Conservation (phyloP, 2,113 vertebrate genomes). For the Archilochus colubris region DNA sequence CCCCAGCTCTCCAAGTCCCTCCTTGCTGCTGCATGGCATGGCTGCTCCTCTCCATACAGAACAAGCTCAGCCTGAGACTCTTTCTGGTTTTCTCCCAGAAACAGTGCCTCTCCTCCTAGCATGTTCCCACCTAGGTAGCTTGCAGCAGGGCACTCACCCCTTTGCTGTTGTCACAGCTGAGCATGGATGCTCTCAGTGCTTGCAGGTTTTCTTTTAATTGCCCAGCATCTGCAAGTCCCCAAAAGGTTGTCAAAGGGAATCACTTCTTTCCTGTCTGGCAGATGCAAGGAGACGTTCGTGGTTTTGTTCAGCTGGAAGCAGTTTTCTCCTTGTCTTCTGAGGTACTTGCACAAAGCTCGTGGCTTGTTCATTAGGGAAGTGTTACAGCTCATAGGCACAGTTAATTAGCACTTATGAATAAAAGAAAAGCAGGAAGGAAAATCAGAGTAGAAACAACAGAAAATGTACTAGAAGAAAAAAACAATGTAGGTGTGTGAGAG, state of each 20-base stretch:
- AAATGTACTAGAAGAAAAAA: background rate
- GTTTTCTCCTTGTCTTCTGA: background rate
- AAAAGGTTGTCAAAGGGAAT: background rate
- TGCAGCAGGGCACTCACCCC: background rate
- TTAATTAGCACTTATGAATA: conserved; percentile 56
- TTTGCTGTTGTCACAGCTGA: background rate
- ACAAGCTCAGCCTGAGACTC: background rate
- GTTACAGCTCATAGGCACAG: background rate
- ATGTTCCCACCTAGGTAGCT: background rate
- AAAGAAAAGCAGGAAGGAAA: conserved; percentile 3
- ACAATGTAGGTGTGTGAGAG: background rate
- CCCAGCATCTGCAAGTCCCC: background rate
- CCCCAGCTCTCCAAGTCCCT: background rate
- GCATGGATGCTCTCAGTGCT: background rate
- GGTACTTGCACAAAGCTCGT: background rate
- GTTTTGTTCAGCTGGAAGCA: background rate
- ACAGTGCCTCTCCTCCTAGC: background rate
- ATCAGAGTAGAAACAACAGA: background rate
- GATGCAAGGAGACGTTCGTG: background rate
- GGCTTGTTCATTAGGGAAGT: conserved; percentile 11
- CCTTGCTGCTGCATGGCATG: background rate
- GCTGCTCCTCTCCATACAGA: background rate
- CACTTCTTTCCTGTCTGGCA: background rate
- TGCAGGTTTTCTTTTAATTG: background rate
- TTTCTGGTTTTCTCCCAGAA: background rate